Base-by-base conservation (phyloP, 2,113 vertebrate genomes). In the Arenaria interpres region DNA sequence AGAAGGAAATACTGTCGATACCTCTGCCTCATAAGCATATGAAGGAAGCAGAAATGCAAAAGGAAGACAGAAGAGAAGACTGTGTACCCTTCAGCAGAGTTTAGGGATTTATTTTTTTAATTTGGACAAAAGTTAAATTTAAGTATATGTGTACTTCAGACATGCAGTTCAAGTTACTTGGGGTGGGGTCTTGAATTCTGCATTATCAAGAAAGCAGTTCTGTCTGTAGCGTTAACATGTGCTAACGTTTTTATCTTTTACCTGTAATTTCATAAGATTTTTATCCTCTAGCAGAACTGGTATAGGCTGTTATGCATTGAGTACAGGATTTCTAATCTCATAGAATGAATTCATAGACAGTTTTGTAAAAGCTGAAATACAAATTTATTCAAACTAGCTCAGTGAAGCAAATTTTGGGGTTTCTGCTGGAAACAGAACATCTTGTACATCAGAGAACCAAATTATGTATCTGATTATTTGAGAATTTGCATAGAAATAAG, bases 401-500 rank as follows among this genome's bases (percentile, higher is more conserved):
- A 95, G 88, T 93, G 91, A 95, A 93, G 87, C 75, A 89, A 95
- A 86, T 94, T 94, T 93, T 14, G 66, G 72, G 75, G 10, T 39
- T 82, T 85, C 37, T 88, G 35, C 46, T 97, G 74, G 50, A 94
- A 94, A 85, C 32, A n/a, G 95, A 89, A 94, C 91, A 91, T 93
- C 72, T 94, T 94, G 78, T 90, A 96, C 91, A 96, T 96, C 89
- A 86, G 71, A 90, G 72, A 96, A 94, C 76, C 27, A 97, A 95
- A 94, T 94, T 91, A 96, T 80, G 43, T 93, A 85, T 95, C 87
- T 95, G 75, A 96, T 93, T 94, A 94, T 94, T 96, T 93, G 39
- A 90, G 82, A 96, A 96, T 97, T 97, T 97, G 82, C 96, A 96
- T 96, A 95, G 95, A 96, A 97, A 97, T 97, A 96, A 85, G 95